Evolutionary conservation across 1,140 invertebrate genomes (phyloP), one percentile per base, ranked within the genome.

Genomic region (Bombus pyrosoma): DNA sequence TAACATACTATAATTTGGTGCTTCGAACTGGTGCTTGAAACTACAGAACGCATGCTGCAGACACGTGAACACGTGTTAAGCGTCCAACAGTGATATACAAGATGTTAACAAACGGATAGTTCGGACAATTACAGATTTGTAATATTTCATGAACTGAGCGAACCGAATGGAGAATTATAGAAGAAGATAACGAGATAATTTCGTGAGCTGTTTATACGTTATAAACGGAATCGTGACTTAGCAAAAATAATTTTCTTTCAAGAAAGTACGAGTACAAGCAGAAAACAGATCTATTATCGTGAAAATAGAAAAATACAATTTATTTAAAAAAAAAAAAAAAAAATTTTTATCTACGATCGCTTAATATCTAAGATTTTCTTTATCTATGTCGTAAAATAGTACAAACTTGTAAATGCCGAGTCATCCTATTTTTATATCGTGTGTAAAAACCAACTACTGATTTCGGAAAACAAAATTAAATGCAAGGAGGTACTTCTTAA

Each of bases 1-100:
- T 12, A 73, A 89, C 57, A 12, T 32, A 64, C 22, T 53, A 53
- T 39, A 83, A 81, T 25, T 12, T 71, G 69, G 43, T 83, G 66
- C 74, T 83, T 77, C 75, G 37, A 80, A 79, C 22, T 86, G 57
- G 91, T 87, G 92, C 92, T 73, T 89, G 86, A 34, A 91, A 53
- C 87, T 89, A 89, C 74, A 15, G 73, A 87, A 64, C 72, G 72
- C 89, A 91, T 91, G 91, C 92, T 85, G 71, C 22, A 82, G 53
- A 76, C 37, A 79, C 64, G 76, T 72, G 37, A 81, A 75, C 57
- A 85, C 71, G 76, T 81, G 39, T 81, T 22, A 39, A 18, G 39
- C 25, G 47, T 85, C 39, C 66, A 73, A 84, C 37, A 57, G 22
- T 41, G 62, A 25, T 64, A 3, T 85, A 83, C 15, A 83, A 43